phyloP scores from a whole-genome alignment of 2,888 invertebrate genomes.

The Callimorpha dominula region DNA sequence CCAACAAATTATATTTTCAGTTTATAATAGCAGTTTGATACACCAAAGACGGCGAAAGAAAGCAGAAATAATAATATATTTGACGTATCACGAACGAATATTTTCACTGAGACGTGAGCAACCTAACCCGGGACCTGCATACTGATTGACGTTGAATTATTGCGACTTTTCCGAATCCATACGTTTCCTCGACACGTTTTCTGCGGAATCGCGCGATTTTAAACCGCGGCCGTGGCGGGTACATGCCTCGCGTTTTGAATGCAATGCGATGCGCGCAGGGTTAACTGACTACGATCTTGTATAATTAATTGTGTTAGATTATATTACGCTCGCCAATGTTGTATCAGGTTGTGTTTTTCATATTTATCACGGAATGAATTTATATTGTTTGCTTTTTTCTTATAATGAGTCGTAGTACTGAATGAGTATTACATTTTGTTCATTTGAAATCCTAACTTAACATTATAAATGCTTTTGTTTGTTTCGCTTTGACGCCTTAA shows the following conservation, averaged over 20 bases:
- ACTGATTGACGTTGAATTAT: conserved; percentile 65
- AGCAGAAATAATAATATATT: conserved; percentile 75
- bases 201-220: conserved; percentile 54
- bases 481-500: too few relatives aligned
- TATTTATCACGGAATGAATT: conserved; percentile 19
- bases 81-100: conserved; percentile 71
- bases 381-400: not conserved
- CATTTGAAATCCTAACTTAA: too few relatives aligned
- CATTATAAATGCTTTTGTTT: too few relatives aligned
- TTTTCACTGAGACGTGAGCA: conserved; percentile 77
- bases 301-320: conserved; percentile 44
- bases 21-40: conserved; percentile 60
- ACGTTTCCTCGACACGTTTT: conserved; percentile 56
- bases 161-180: conserved; percentile 63
- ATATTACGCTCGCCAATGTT: conserved; percentile 20
- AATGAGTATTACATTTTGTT: too few relatives aligned
- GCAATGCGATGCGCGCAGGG: conserved; percentile 36
- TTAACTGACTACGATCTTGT: conserved; percentile 42
- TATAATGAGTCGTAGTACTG: not conserved
- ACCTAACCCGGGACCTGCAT: conserved; percentile 70
- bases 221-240: conserved; percentile 32
- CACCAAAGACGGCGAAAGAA: conserved; percentile 77
- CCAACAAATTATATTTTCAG: conserved; percentile 60
- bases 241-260: conserved; percentile 37
- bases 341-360: conserved; percentile 9